phyloP scores from a whole-genome alignment of 2,888 invertebrate genomes.

The Elegia similella region DNA sequence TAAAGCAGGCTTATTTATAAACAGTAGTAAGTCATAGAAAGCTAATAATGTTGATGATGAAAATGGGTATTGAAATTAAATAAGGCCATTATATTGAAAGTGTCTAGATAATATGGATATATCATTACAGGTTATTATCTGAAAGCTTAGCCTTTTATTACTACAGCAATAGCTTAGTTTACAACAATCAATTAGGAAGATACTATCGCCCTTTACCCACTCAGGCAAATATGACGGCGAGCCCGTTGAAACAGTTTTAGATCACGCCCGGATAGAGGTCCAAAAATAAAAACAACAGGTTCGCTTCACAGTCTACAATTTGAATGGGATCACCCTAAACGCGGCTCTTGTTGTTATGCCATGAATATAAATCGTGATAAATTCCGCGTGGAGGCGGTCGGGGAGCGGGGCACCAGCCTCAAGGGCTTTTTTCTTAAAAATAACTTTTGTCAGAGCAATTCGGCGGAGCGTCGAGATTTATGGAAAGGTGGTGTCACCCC shows the following conservation, averaged over 20 bases:
- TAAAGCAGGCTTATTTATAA: too few species aligned
- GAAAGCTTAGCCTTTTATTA: background rate
- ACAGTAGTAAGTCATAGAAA: too few species aligned
- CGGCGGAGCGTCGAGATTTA: slow-evolving; percentile 75
- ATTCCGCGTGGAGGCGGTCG: slow-evolving; percentile 65
- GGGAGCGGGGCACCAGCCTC: slow-evolving; percentile 56
- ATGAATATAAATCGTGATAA: slow-evolving; percentile 84
- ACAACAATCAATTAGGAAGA: slow-evolving; percentile 5
- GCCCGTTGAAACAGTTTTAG: slow-evolving; percentile 21
- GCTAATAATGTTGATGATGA: too few species aligned
- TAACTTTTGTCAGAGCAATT: slow-evolving; percentile 81
- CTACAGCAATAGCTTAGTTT: background rate
- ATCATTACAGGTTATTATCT: too few species aligned
- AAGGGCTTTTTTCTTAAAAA: slow-evolving; percentile 81
- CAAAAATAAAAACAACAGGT: slow-evolving; percentile 46
- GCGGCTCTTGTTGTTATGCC: slow-evolving; percentile 78
- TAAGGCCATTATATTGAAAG: too few species aligned
- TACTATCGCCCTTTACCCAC: background rate
- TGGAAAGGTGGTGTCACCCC: slow-evolving; percentile 80
- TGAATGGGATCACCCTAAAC: slow-evolving; percentile 73
- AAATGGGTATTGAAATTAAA: too few species aligned
- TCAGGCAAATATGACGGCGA: slow-evolving; percentile 8
- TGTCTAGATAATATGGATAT: too few species aligned
- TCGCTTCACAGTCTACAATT: slow-evolving; percentile 66
- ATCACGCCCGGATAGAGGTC: slow-evolving; percentile 18